Evolutionary conservation across 2,888 invertebrate genomes (phyloP), one percentile per base, ranked within the genome.

Genomic region (Drosophila putrida): DNA sequence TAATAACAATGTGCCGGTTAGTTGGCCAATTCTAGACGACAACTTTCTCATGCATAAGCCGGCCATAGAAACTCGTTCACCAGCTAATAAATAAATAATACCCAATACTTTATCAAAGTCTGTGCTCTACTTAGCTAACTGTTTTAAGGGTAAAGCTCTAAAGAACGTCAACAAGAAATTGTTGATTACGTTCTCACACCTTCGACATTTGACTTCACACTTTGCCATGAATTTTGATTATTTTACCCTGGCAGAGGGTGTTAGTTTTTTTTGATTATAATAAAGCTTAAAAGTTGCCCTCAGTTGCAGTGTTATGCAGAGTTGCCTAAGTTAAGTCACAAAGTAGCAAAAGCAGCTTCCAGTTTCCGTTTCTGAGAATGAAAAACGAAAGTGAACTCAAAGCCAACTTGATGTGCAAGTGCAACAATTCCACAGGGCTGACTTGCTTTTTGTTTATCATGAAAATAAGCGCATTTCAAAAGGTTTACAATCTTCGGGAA

Each of bases 1-100:
- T 88, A 85, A 88, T 85, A 85, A 76, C 84, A 87, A 87, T 87
- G 85, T 82, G 68, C 60, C 82, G 82, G 58, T 82, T 69, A 85
- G 82, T 87, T 83, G 88, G 82, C 65, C 85, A 82, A 88, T 87
- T 87, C 82, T 83, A 69, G 62, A 43, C 63, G 41, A 66, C 60
- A 61, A 75, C 82, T 83, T 83, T 87, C 82, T 79, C 88, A 78
- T 58, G 77, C 84, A 74, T 65, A 71, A 71, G 78, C 75, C 59
- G 70, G 65, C 75, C 78, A 69, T 66, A 86, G 62, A 83, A 82
- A 87, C 82, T 76, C 61, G 79, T 81, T 71, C 53, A 13, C 49
- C 39, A 11, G 15, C 51, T 49, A 67, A 60, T 61, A 58, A 63
- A 62, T 63, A 62, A 63, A 54, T 59, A 53, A 60, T 60, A n/a